These are phyloP conservation scores for Plutella xylostella DNA, from an alignment of 2,888 invertebrate species.

Conservation along the genomic window DNA sequence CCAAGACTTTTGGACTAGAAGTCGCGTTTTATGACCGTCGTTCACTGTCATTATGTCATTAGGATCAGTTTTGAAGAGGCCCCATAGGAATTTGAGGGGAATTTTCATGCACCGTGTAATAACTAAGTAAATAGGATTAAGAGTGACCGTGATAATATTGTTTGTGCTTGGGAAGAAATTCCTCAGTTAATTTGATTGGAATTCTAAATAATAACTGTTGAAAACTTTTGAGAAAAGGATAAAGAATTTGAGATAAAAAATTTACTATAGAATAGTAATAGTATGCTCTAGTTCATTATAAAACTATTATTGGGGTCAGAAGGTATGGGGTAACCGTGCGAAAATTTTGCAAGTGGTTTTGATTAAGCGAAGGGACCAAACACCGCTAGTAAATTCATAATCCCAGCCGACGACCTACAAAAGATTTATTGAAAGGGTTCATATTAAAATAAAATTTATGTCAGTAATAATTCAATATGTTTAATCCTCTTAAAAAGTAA, in stretches of 20 bases:
- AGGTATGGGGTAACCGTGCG: slow-evolving; percentile 2
- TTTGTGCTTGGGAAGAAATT: too few relatives aligned
- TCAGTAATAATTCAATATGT: slow-evolving; percentile 26
- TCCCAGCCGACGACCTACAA: neutral
- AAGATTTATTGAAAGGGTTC: slow-evolving; percentile 8
- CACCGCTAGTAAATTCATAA: neutral
- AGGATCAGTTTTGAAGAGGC: slow-evolving; percentile 28
- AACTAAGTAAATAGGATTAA: neutral
- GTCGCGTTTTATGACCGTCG: slow-evolving; percentile 41
- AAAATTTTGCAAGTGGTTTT: neutral
- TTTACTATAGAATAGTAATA: too few relatives aligned
- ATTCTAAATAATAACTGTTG: too few relatives aligned
- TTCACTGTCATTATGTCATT: slow-evolving; percentile 60
- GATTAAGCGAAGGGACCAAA: neutral
- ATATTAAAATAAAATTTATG: slow-evolving; percentile 5
- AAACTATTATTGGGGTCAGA: neutral
- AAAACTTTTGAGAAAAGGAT: too few relatives aligned
- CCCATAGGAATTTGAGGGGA: slow-evolving; percentile 22
- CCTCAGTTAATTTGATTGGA: too few relatives aligned
- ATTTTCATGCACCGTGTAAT: slow-evolving; percentile 4
- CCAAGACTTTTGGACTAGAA: slow-evolving; percentile 48
- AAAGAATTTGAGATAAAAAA: too few relatives aligned
- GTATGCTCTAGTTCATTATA: too few relatives aligned
- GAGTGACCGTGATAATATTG: neutral
- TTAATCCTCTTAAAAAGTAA: slow-evolving; percentile 26